A percentile compares a stretch with the other conserved stretches of the same genome.
Evolutionary conservation across 2,888 invertebrate genomes (phyloP).

Genomic region (Leptothorax acervorum): DNA sequence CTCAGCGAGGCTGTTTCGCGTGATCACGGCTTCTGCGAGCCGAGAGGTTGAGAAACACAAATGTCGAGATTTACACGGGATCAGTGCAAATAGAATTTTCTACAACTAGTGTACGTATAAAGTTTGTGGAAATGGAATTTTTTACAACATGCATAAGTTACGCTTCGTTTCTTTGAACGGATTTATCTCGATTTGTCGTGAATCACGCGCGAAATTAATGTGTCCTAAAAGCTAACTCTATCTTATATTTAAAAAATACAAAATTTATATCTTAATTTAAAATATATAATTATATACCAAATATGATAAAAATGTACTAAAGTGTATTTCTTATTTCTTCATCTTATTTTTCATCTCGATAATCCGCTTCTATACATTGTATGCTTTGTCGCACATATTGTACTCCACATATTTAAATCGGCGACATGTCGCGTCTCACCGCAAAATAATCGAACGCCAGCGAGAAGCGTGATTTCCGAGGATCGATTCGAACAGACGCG

Average conservation of each 20-base stretch:
- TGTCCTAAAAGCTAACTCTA: neutral
- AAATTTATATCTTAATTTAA: too few species aligned
- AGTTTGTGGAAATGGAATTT: neutral
- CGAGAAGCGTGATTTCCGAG: slow-evolving; percentile 23
- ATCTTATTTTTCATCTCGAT: neutral
- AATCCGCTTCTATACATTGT: neutral
- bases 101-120: neutral
- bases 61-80: neutral
- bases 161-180: neutral
- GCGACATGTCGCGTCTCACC: neutral
- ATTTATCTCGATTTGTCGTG: neutral
- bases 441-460: neutral
- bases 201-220: neutral
- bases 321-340: neutral
- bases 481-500: slow-evolving; percentile 1
- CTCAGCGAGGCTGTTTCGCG: neutral
- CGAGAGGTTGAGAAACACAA: neutral
- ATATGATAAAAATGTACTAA: neutral
- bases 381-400: neutral
- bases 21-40: neutral
- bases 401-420: slow-evolving; percentile 40
- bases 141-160: neutral
- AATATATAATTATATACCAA: too few species aligned
- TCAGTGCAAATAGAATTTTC: neutral
- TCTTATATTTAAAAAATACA: neutral